Conservation (phyloP, 2,113 vertebrate species). For the Chaetodon auriga region DNA sequence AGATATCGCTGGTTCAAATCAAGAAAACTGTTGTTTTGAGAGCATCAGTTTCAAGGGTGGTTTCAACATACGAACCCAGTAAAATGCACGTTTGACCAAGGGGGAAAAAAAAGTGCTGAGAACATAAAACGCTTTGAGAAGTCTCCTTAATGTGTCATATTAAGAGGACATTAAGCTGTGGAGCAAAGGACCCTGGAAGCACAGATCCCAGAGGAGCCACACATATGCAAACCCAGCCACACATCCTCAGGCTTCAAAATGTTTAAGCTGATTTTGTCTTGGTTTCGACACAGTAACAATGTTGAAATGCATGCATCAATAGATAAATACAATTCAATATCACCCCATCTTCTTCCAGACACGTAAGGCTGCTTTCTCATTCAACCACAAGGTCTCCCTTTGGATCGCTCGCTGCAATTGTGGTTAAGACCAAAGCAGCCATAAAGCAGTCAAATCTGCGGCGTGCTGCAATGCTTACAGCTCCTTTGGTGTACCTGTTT, state of each 20-base stretch:
- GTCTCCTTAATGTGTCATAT: too few relatives aligned
- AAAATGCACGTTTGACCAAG: too few relatives aligned
- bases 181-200: neutral
- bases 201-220: too few relatives aligned
- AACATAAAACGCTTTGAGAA: too few relatives aligned
- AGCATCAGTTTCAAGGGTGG: too few relatives aligned
- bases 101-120: too few relatives aligned
- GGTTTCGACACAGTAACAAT: too few relatives aligned
- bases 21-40: too few relatives aligned
- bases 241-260: too few relatives aligned
- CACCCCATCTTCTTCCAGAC: neutral
- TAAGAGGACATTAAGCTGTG: neutral
- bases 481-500: slow-evolving; percentile 47
- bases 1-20: neutral
- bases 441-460: slow-evolving; percentile 57
- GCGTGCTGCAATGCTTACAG: slow-evolving; percentile 37
- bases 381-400: slow-evolving; percentile 48
- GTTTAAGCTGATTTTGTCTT: too few relatives aligned
- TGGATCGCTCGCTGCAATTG: slow-evolving; percentile 16
- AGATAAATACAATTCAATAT: neutral
- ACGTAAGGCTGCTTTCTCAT: slow-evolving; percentile 40
- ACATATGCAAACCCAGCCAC: too few relatives aligned
- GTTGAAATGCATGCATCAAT: neutral
- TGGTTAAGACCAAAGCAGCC: slow-evolving; percentile 13
- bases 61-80: too few relatives aligned